Conservation (phyloP, 2,888 invertebrate species). For the Drosophila hamatofila region DNA sequence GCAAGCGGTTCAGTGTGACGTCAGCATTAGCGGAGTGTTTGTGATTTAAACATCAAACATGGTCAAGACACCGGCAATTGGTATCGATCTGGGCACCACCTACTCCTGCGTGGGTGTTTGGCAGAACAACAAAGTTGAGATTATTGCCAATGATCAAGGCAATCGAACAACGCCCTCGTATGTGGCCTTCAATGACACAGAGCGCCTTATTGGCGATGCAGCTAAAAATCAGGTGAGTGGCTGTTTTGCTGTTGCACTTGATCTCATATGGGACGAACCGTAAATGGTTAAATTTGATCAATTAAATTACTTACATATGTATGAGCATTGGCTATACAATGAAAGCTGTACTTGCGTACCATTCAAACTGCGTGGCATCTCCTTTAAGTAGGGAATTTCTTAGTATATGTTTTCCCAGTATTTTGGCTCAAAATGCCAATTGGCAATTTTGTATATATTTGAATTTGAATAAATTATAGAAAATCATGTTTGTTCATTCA, state of each 20-base stretch:
- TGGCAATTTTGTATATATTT: background rate
- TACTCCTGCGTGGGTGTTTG: conserved; percentile 95
- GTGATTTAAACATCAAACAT: conserved; percentile 54
- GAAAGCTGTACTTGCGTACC: background rate
- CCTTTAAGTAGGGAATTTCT: background rate
- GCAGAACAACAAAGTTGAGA: conserved; percentile 92
- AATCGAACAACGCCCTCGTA: conserved; percentile 95
- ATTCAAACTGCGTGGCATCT: background rate
- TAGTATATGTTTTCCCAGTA: background rate
- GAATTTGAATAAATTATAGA: background rate
- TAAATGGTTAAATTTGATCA: conserved; percentile 42
- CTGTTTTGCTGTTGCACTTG: conserved; percentile 8
- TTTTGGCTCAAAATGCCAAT: background rate
- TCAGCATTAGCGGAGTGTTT: background rate
- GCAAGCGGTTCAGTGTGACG: conserved; percentile 17
- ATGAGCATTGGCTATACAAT: background rate
- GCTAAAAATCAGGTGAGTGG: conserved; percentile 91
- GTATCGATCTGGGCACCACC: conserved; percentile 95
- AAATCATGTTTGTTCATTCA: background rate
- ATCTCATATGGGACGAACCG: conserved; percentile 18
- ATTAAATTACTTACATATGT: background rate
- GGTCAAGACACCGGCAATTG: conserved; percentile 87
- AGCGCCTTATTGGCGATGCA: conserved; percentile 93
- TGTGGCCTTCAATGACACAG: conserved; percentile 94
- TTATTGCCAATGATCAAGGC: conserved; percentile 95